A percentile compares a stretch with the other conserved stretches of the same genome.
Evolutionary conservation across 2,888 invertebrate genomes (phyloP).

Genomic region (Gari tellinella): DNA sequence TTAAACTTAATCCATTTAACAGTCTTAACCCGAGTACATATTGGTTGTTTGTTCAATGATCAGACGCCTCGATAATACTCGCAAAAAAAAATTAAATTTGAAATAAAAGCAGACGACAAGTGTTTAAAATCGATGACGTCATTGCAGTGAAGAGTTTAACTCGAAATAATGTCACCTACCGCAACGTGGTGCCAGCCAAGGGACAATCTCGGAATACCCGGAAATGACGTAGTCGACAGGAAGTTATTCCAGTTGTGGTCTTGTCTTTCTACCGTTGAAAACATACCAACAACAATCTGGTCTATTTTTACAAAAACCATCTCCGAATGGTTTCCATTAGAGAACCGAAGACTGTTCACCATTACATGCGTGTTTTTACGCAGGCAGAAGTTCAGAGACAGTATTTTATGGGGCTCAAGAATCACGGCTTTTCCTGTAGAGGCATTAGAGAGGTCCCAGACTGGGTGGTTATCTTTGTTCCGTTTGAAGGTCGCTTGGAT

Average conservation of each 20-base stretch:
- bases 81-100: no score
- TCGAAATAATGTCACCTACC: no score
- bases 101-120: no score
- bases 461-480: constrained; percentile 57
- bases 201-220: constrained; percentile 31
- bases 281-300: constrained; percentile 53
- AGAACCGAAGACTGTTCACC: constrained; percentile 61
- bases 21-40: no score
- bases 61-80: no score
- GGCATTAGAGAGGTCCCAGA: constrained; percentile 56
- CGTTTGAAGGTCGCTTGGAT: constrained; percentile 44
- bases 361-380: constrained; percentile 42
- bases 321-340: constrained; percentile 62
- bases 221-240: constrained; percentile 56
- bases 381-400: constrained; percentile 65
- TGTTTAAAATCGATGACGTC: no score
- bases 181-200: constrained; percentile 60
- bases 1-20: no score
- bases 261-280: constrained; percentile 35
- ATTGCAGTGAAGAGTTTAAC: no score
- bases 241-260: constrained; percentile 54
- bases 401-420: constrained; percentile 42
- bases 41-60: no score
- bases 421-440: constrained; percentile 62
- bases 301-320: constrained; percentile 60